Evolutionary conservation across 2,113 vertebrate genomes (phyloP).

Genomic region (Etheostoma spectabile): DNA sequence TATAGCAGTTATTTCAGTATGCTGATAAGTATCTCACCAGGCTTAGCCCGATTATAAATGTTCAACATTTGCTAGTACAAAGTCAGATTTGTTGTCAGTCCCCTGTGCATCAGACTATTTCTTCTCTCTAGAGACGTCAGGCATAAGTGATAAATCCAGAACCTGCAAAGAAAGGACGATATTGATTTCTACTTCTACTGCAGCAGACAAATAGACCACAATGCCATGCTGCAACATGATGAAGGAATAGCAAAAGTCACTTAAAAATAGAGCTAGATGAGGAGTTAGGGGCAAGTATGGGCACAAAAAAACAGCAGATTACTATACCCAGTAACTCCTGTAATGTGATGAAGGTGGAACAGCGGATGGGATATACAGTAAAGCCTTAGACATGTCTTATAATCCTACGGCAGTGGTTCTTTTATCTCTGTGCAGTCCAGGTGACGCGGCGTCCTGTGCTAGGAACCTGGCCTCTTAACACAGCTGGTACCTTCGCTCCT

Average conservation of each 20-base stretch:
- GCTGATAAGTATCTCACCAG: neutral
- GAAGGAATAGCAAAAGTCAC: neutral
- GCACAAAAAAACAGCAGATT: neutral
- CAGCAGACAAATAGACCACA: constrained; percentile 12
- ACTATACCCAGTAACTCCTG: neutral
- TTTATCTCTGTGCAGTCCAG: constrained; percentile 66
- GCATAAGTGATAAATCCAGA: neutral
- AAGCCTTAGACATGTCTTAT: neutral
- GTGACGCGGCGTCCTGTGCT: constrained; percentile 69
- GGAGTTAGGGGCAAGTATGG: neutral
- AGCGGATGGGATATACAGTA: neutral
- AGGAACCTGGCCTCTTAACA: constrained; percentile 76
- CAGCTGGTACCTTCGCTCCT: constrained; percentile 86
- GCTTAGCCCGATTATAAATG: neutral
- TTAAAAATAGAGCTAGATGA: neutral
- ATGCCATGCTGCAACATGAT: neutral
- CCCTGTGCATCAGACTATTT: neutral
- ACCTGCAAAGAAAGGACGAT: neutral
- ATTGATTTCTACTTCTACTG: neutral
- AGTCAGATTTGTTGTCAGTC: neutral
- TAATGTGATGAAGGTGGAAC: neutral
- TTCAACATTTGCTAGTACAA: neutral
- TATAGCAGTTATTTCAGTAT: neutral
- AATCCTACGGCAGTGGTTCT: neutral
- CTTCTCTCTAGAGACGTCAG: neutral